Evolutionary conservation across 2,113 vertebrate genomes (phyloP).

Genomic region (Neogale vison): DNA sequence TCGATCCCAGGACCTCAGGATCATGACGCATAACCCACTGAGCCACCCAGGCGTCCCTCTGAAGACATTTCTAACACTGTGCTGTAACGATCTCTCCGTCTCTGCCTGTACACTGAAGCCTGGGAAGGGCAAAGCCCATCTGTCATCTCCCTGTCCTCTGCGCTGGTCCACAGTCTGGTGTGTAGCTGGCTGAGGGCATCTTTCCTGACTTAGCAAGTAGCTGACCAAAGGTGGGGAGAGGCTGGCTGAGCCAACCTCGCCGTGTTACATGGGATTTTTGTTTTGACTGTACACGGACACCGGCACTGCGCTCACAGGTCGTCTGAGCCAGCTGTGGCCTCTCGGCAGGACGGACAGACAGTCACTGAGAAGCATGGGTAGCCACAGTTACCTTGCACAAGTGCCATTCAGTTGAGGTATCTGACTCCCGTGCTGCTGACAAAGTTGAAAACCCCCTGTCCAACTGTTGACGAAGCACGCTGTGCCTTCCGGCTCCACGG

Average conservation of each 20-base stretch:
- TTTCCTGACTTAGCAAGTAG: neutral
- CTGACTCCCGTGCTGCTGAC: neutral
- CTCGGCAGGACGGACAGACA: neutral
- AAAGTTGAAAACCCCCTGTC: neutral
- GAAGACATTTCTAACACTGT: fast-evolving
- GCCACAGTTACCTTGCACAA: neutral
- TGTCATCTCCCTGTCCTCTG: too few relatives aligned
- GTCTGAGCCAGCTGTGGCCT: neutral
- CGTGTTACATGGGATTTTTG: neutral
- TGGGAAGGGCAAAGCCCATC: fast-evolving
- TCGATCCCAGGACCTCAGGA: too few relatives aligned
- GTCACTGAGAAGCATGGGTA: neutral
- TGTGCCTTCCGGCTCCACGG: neutral
- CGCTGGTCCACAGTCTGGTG: neutral
- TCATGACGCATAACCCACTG: too few relatives aligned
- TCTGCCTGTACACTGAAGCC: fast-evolving
- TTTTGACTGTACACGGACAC: neutral
- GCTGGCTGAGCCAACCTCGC: neutral
- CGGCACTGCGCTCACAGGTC: neutral
- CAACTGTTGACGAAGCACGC: neutral
- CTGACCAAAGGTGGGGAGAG: neutral
- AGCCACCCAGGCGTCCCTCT: too few relatives aligned
- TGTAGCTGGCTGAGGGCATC: neutral
- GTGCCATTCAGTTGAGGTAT: neutral
- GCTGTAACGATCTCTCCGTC: too few relatives aligned